Base-by-base conservation (phyloP, 2,888 invertebrate species). In the Drosophila limbata region DNA sequence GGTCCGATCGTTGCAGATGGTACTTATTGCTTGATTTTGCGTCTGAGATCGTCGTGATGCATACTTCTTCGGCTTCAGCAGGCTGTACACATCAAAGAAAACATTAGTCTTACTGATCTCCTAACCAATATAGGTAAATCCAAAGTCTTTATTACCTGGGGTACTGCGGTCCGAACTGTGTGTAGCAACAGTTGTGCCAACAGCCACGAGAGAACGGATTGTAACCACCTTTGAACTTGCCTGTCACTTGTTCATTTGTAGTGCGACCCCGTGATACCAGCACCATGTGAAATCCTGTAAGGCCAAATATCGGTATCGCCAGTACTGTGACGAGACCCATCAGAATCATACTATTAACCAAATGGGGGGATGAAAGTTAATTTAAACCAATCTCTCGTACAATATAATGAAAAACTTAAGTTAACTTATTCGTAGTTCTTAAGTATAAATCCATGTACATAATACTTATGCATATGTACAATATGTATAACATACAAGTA, bases 191-290 rank as follows among this genome's bases (percentile, higher is more conserved):
- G 93, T 99, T 99, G 91, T 96, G 95, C 95, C 97, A 96, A 93
- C 98, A 99, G 33, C 99, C 99, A 90, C 96, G 94, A 4, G 98
- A 98, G 94, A 99, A 99, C 60, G 99, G 99, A 94, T 99, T 99
- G 93, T 97, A 98, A 40, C 98, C 99, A 61, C 98, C 98, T 91
- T 98, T 97, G 94, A 99, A 99, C 94, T 99, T 99, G 65, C 99
- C 99, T 15, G 99, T 99, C 73, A 99, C 99, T 94, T 99, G 99
- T 94, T 99, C 99, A 93, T 99, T 99, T 78, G 99, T 99, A 64
- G 99, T 99, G 79, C 99, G 95, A 40, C 99, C 99, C 73, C 99
- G 94, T 31, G 98, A 96, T 60, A 99, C 98, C 81, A 99, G 94
- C 89, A 99, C 97, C 94, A 99, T 96, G 93, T 99, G 99, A 94